Percentiles rank a stretch among this genome's conserved stretches.
phyloP scores from a whole-genome alignment of 2,888 invertebrate genomes.

The Steinernema carpocapsae region DNA sequence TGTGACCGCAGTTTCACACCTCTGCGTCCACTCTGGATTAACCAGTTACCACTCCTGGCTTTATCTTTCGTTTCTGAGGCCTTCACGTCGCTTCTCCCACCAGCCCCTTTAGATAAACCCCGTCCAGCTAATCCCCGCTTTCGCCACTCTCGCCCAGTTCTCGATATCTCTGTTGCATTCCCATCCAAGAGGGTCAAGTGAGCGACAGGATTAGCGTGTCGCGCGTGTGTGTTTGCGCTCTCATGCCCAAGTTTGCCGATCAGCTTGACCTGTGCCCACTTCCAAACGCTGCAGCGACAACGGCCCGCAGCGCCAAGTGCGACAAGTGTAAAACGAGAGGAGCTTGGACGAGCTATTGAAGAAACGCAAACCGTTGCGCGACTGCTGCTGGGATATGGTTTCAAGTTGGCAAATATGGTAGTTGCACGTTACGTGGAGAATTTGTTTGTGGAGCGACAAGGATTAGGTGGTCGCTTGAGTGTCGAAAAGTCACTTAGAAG shows the following conservation, averaged over 20 bases:
- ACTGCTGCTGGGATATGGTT: background rate
- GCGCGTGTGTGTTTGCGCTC: slow-evolving; percentile 33
- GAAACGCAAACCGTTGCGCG: slow-evolving; percentile 1
- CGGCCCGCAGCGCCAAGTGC: slow-evolving; percentile 30
- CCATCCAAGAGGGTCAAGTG: slow-evolving; percentile 21
- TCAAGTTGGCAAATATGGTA: background rate
- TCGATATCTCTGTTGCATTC: slow-evolving; percentile 7
- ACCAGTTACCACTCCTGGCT: no score
- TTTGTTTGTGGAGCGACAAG: no score
- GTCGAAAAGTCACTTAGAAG: no score
- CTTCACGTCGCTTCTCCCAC: no score
- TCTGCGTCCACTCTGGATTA: no score
- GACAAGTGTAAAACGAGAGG: slow-evolving; percentile 20
- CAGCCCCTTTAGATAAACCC: no score
- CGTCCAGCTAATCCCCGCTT: background rate
- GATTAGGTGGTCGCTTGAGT: no score
- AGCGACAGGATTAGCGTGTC: slow-evolving; percentile 31
- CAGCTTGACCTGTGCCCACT: slow-evolving; percentile 34
- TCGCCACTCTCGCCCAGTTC: background rate
- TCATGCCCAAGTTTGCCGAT: slow-evolving; percentile 33
- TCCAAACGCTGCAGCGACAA: background rate
- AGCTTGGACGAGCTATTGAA: background rate
- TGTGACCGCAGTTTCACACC: no score
- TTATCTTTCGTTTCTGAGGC: no score
- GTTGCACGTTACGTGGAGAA: background rate